A percentile compares a stretch with the other conserved stretches of the same genome.
Conservation (phyloP, 2,113 vertebrate species). For the Columba livia region DNA sequence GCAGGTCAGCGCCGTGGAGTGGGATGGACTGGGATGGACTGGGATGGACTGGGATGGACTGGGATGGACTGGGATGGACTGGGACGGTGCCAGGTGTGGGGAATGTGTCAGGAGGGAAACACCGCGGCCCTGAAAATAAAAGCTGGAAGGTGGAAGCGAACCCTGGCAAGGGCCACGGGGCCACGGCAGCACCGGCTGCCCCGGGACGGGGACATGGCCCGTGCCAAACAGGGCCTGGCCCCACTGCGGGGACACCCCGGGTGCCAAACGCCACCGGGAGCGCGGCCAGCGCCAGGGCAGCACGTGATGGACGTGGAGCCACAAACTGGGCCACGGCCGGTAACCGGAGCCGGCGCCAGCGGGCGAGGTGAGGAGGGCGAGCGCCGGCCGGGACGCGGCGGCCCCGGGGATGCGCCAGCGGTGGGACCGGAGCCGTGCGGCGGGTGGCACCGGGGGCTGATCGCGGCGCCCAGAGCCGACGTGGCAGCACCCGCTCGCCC, state of each 20-base stretch:
- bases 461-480: not conserved
- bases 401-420: not conserved
- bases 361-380: not conserved
- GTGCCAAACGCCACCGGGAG: not conserved
- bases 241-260: not conserved
- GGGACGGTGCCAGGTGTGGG: not conserved
- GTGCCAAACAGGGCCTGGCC: not conserved
- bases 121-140: not conserved
- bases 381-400: not conserved
- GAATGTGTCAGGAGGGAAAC: not conserved
- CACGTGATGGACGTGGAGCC: not conserved
- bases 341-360: not conserved
- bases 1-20: not conserved
- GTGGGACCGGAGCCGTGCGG: not conserved
- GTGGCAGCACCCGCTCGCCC: not conserved
- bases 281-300: not conserved
- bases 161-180: not conserved
- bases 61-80: not conserved
- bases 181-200: not conserved
- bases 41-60: not conserved
- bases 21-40: not conserved
- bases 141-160: not conserved
- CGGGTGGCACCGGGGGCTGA: rapidly evolving
- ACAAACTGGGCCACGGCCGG: not conserved
- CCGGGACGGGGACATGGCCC: too few species aligned